Evolutionary conservation across 1,140 invertebrate species (phyloP), one percentile per base, ranked within the genome.

Genomic region (Micrasema minimum): DNA sequence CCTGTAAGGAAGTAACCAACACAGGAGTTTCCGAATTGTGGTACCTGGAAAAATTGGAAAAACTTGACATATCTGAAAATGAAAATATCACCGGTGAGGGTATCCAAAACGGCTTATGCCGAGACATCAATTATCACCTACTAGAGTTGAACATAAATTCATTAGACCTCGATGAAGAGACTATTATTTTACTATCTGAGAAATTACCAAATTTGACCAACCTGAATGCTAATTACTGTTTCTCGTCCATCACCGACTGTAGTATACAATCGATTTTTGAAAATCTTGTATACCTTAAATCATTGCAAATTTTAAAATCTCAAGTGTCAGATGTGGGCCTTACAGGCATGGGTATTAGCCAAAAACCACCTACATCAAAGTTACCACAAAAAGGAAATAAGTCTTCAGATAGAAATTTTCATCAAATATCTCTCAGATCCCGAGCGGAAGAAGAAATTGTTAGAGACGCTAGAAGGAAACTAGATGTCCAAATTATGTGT

Each of bases 321-420:
- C 84, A 87, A 77, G 85, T 92, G n/a, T 86, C 86, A 10, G 90
- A 92, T 79, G 86, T 85, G 26, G 91, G 90, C 3, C 78, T 93
- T 1, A 89, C 88, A 35, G 88, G 89, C 43, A 88, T 90, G 85
- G 82, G 81, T 59, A 84, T 82, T 81, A 38, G 75, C 77, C 66
- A 75, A 57, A 43, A 69, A 77, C 76, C 78, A 69, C 74, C 75
- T 59, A 48, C 51, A 48, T 61, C 18, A 18, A 16, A 14, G 48
- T 66, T 23, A 66, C 59, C 31, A 22, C 53, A 61, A 12, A 20
- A 14, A 12, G 46, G 26, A n/a, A 55, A 14, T n/a, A 11, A 20
- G 75, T 64, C 26, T n/a, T 10, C 43, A 10, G 18, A 45, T 18
- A 41, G 53, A 18, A 65, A 74, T 2, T 12, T 10, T 41, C 77